These are phyloP conservation scores for Malurus melanocephalus DNA, from an alignment of 2,113 vertebrate genomes.

Conservation along the genomic window DNA sequence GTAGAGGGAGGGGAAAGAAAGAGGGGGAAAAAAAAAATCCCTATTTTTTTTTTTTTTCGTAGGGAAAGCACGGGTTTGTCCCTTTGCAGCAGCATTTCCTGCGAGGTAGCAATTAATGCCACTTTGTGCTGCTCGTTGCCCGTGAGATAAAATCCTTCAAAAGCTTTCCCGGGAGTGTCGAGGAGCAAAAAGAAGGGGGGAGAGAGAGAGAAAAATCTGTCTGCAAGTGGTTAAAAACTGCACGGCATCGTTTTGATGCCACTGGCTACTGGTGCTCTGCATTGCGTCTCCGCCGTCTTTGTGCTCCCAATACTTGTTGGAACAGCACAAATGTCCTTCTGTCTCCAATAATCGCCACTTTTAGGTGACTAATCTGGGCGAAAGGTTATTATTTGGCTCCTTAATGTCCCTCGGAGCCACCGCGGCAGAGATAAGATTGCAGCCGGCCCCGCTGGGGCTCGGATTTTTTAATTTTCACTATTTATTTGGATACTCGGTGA, in stretches of 20 bases:
- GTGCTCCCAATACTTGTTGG: constrained; percentile 27
- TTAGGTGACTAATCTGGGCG: constrained; percentile 26
- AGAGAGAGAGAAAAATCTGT: background rate
- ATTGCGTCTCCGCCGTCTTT: constrained; percentile 34
- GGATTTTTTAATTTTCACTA: constrained; percentile 15
- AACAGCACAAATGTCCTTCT: constrained; percentile 25
- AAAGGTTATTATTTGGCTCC: constrained; percentile 55
- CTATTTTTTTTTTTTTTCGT: background rate
- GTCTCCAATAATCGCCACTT: constrained; percentile 11
- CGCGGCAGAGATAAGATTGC: background rate
- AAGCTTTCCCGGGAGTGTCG: background rate
- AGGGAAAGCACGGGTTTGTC: background rate
- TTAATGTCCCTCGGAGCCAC: constrained; percentile 29
- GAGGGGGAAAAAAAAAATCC: background rate
- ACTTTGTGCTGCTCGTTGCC: background rate
- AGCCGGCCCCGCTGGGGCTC: constrained; percentile 7
- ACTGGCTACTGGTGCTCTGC: constrained; percentile 24
- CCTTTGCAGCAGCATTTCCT: constrained; percentile 49
- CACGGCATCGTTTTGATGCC: background rate
- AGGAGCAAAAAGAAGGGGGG: too few relatives aligned
- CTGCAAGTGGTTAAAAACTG: constrained; percentile 10
- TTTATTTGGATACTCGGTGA: constrained; percentile 57
- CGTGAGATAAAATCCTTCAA: background rate
- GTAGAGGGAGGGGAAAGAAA: background rate
- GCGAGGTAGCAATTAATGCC: constrained; percentile 50